These are phyloP conservation scores for Xestia rhomboidea DNA, from an alignment of 2,888 invertebrate genomes.

Conservation along the genomic window DNA sequence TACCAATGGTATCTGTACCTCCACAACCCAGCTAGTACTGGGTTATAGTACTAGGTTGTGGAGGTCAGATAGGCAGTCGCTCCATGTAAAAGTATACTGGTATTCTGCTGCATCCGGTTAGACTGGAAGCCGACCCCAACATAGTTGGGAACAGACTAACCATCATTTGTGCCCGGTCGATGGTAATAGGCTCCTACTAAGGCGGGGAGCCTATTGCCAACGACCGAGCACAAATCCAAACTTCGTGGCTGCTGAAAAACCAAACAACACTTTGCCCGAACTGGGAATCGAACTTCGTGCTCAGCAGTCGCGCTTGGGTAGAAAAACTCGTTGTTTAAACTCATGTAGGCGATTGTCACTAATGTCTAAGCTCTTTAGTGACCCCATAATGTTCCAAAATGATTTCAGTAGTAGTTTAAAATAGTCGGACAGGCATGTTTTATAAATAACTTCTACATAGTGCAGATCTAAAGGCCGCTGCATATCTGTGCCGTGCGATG, in stretches of 20 bases:
- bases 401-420: slow-evolving; percentile 55
- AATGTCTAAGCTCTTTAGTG: background rate
- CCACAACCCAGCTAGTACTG: too few relatives aligned
- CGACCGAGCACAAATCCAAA: background rate
- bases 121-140: too few relatives aligned
- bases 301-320: background rate
- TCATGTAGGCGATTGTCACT: background rate
- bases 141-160: too few relatives aligned
- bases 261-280: background rate
- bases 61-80: too few relatives aligned
- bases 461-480: slow-evolving; percentile 59
- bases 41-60: too few relatives aligned
- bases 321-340: background rate
- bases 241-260: too few relatives aligned
- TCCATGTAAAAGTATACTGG: too few relatives aligned
- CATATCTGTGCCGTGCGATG: slow-evolving; percentile 49
- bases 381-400: slow-evolving; percentile 57
- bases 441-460: slow-evolving; percentile 58
- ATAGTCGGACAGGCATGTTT: slow-evolving; percentile 48
- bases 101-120: too few relatives aligned
- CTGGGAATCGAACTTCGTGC: background rate
- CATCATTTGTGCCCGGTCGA: too few relatives aligned
- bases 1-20: too few relatives aligned
- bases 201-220: too few relatives aligned
- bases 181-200: too few relatives aligned